Evolutionary conservation across 2,113 vertebrate genomes (phyloP).

Genomic region (Psammodynastes pulverulentus): DNA sequence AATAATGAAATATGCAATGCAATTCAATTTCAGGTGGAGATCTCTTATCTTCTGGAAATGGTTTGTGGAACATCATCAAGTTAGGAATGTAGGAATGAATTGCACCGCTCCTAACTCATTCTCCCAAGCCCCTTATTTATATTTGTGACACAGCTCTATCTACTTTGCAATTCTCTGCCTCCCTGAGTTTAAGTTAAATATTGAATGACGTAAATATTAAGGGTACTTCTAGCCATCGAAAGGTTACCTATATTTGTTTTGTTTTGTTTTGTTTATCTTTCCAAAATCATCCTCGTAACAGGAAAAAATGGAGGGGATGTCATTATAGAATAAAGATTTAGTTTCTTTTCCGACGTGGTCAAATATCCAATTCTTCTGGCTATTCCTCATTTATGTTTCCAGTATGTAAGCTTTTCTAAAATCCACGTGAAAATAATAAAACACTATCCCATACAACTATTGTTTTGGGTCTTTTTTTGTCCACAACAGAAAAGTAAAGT

Average conservation of each 20-base stretch:
- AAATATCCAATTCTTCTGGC: not conserved
- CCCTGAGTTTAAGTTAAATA: not conserved
- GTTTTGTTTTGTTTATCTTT: not conserved
- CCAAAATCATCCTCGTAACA: not conserved
- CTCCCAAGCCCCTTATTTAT: not conserved
- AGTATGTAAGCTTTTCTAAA: not conserved
- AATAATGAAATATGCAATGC: not conserved
- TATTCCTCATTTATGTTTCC: not conserved
- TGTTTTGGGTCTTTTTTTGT: not conserved
- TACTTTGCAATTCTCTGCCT: not conserved
- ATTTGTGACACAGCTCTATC: not conserved
- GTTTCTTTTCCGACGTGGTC: not conserved
- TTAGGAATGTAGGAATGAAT: not conserved
- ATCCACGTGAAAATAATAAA: not conserved
- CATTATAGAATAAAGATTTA: not conserved
- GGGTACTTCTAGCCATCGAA: not conserved
- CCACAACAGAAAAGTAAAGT: not conserved
- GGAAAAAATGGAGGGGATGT: not conserved
- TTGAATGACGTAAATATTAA: not conserved
- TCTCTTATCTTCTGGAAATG: not conserved
- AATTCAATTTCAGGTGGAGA: not conserved
- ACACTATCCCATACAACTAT: not conserved
- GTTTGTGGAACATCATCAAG: not conserved
- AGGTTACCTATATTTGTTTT: not conserved
- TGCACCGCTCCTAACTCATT: not conserved